Base-by-base conservation (phyloP, 2,113 vertebrate genomes). In the Cryptomyrus ogoouensis region DNA sequence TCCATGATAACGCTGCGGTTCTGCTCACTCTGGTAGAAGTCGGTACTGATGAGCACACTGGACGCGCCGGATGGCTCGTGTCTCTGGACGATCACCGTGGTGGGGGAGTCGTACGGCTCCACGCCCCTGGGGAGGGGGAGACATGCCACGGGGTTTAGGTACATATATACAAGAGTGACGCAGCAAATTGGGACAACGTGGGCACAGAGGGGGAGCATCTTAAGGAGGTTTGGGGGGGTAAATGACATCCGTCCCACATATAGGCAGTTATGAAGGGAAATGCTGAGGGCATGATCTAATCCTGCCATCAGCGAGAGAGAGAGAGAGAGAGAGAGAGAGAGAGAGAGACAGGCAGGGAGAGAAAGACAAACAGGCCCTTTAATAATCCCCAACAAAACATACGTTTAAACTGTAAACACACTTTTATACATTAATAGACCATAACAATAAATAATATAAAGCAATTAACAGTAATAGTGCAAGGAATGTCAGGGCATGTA, bases 11-110 rank as follows among this genome's bases (percentile, higher is more conserved):
- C 91, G 1, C 94, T 96, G 90, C 96, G 97, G 92, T 98, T 98
- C 92, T 97, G 96, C 19, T 96, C 94, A 53, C 96, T 98, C 94
- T 99, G 98, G 93, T 98, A 99, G 96, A 98, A 99, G 93, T 99
- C 98, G 0, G 96, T 98, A 93, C 98, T 99, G 93, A 97, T 97
- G 90, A 99, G 94, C 77, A 99, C 89, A 0, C 96, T 98, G 0
- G 98, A 99, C 31, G 96, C 94, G 0, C 97, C 97, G 0, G 96
- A 97, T 2, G 98, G 98, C 90, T 99, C 98, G 0, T 98, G 97
- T 3, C 98, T 96, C 93, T 99, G 98, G 6, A 99, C 93, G 70
- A 99, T 97, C 92, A 99, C 95, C 0, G 97, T 97, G 13, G 93
- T 97, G 0, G 97, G 95, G 39, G 96, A 95, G 93, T 99, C 98